Evolutionary conservation across 1,140 invertebrate genomes (phyloP), one percentile per base, ranked within the genome.

Genomic region (Drosophila tani): DNA sequence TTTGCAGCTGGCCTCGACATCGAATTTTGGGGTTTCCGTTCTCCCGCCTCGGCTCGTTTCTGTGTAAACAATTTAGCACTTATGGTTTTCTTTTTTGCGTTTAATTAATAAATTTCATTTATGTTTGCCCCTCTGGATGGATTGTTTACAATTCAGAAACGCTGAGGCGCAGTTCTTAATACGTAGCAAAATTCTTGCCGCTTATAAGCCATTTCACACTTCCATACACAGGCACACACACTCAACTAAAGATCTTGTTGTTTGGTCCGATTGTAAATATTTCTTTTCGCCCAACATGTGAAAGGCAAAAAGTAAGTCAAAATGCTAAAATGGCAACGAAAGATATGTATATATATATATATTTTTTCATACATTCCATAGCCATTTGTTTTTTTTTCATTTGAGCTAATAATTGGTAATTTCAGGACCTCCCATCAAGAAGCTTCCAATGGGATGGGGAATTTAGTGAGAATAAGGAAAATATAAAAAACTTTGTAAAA

Each of bases 101-200:
- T 86, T 76, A 78, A 85, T 85, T 85, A 82, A 86, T 87, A 87
- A 76, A 82, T 73, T 71, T 63, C 19, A 2, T 43, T 35, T 64
- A 50, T 78, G 40, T 64, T 64, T 76, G 58, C n/a, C 66, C 43
- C 45, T 40, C 43, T 29, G 29, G 41, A 51, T 58, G 51, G 47
- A 79, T 66, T 87, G 65, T 86, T 75, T 82, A 85, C 66, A 57
- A 51, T 57, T 64, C 45, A 29, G 41, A 79, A 79, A 68, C 40
- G 64, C 51, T 64, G 81, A 73, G 58, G 63, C 82, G 83, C 83
- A 86, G 62, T 87, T 85, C 75, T 71, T 55, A 67, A 66, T 43
- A 70, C 65, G 69, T 29, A 56, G 50, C 51, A 41, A 49, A 32
- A 70, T 69, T 57, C 53, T 50, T 27, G 12, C 43, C 35, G 14